Conservation (phyloP, 2,888 invertebrate genomes). For the Syrista parreyssii region DNA sequence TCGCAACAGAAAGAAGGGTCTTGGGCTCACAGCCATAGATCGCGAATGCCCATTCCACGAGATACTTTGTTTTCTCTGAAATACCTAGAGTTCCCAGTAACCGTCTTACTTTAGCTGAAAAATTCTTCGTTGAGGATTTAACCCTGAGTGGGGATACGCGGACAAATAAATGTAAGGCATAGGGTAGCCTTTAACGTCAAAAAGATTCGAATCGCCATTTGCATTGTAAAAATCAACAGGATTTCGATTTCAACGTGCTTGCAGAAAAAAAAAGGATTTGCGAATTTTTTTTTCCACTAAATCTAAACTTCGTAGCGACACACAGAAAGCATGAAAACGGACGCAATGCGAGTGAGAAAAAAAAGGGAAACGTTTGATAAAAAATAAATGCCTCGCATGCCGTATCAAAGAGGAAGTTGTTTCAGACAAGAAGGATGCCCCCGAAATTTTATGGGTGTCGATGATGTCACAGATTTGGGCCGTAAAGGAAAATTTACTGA, state of each 20-base stretch:
- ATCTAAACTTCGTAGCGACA: not conserved
- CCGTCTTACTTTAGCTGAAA: not conserved
- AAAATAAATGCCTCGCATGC: slow-evolving; percentile 4
- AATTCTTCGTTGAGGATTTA: not conserved
- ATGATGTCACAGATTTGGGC: slow-evolving; percentile 51
- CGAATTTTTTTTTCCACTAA: not conserved
- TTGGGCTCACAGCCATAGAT: not conserved
- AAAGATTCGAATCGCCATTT: not conserved
- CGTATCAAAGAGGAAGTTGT: slow-evolving; percentile 27
- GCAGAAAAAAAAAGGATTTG: not conserved
- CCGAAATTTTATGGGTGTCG: slow-evolving; percentile 48
- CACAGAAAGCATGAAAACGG: not conserved
- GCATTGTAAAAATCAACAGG: not conserved
- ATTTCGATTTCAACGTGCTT: not conserved
- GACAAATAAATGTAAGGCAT: not conserved
- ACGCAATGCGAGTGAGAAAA: not conserved
- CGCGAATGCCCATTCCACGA: not conserved
- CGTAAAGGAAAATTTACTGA: slow-evolving; percentile 51
- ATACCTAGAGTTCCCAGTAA: not conserved
- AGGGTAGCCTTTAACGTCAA: not conserved
- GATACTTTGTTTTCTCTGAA: not conserved
- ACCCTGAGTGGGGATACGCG: not conserved
- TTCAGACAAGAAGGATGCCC: slow-evolving; percentile 32
- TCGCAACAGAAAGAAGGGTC: not conserved
- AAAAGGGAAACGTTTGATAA: slow-evolving; percentile 23